Evolutionary conservation across 2,888 invertebrate genomes (phyloP).

Genomic region (Hirudinaria manillensis): DNA sequence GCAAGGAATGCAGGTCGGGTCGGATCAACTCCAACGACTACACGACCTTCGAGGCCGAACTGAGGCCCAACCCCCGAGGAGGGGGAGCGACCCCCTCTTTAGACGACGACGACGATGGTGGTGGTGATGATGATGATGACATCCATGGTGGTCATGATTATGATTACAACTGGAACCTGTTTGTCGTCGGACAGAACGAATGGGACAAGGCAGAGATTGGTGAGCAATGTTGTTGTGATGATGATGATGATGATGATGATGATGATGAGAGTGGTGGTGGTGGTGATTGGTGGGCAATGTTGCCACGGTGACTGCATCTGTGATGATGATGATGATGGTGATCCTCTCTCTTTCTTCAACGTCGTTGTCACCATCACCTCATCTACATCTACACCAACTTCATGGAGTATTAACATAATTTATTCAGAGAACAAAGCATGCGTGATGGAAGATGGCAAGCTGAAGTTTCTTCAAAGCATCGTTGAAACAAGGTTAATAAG

Average conservation of each 20-base stretch:
- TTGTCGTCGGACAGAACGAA: slow-evolving; percentile 19
- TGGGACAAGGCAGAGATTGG: background rate
- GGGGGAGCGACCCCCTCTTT: background rate
- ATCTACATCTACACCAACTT: background rate
- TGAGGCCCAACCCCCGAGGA: background rate
- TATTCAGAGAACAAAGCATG: no score
- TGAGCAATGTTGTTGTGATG: background rate
- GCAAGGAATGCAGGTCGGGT: slow-evolving; percentile 5
- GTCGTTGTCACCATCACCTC: background rate
- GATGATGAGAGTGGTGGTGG: background rate
- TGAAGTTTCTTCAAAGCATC: no score
- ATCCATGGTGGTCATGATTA: background rate
- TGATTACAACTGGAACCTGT: slow-evolving; percentile 21
- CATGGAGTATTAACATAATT: no score
- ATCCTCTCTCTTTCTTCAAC: background rate
- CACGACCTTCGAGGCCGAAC: slow-evolving; percentile 7
- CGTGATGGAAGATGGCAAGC: no score
- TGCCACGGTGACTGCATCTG: no score
- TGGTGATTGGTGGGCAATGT: background rate
- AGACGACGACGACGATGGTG: slow-evolving; percentile 14
- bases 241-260: no score
- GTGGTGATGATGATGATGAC: slow-evolving; percentile 1
- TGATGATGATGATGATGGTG: no score
- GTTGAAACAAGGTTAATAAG: no score
- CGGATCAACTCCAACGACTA: slow-evolving; percentile 22